Conservation (phyloP, 2,113 vertebrate species). For the Cheilinus undulatus region DNA sequence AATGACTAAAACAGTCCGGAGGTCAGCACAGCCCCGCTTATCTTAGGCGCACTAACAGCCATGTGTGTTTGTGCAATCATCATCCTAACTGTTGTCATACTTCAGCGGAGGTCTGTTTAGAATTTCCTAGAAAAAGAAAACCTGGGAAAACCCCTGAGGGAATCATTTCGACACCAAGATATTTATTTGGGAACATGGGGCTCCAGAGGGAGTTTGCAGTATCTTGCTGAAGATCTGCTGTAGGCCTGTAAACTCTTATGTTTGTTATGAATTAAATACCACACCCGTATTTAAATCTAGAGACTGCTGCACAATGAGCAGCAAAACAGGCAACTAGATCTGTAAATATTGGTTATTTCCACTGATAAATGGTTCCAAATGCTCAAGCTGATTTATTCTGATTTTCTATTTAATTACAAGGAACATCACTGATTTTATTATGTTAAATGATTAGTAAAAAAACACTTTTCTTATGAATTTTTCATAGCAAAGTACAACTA, state of each 20-base stretch:
- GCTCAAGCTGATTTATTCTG: neutral
- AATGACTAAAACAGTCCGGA: slow-evolving; percentile 16
- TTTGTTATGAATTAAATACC: neutral
- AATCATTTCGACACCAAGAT: neutral
- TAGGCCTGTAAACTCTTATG: neutral
- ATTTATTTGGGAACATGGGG: neutral
- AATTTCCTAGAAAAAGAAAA: slow-evolving; percentile 21
- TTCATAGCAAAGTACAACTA: too few species aligned
- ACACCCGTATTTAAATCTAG: neutral
- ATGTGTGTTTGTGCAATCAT: slow-evolving; percentile 10
- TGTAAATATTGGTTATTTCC: neutral
- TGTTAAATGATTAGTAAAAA: too few species aligned
- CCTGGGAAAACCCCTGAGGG: neutral
- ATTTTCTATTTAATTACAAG: too few species aligned
- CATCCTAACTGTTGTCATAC: slow-evolving; percentile 1
- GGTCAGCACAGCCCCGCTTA: neutral
- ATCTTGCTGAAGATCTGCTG: neutral
- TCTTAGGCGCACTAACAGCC: slow-evolving; percentile 4
- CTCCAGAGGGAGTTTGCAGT: neutral
- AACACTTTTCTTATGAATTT: too few species aligned
- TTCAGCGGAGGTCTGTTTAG: neutral
- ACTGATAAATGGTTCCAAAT: neutral
- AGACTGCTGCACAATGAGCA: neutral
- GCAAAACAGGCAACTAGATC: neutral
- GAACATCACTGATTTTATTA: too few species aligned